Conservation (phyloP, 1,140 invertebrate genomes). For the Pogonus chalceus region DNA sequence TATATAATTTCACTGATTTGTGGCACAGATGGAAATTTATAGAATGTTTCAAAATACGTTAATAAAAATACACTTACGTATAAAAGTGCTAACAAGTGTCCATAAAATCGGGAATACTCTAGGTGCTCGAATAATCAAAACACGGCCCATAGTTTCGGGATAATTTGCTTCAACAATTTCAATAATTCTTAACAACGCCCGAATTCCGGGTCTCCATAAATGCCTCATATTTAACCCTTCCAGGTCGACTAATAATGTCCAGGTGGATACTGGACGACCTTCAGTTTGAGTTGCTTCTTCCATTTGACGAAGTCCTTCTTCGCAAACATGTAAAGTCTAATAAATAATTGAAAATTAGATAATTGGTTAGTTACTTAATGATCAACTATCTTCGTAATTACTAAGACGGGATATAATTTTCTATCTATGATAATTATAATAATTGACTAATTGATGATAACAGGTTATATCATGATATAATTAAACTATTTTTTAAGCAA, state of each 20-base stretch:
- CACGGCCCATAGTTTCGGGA: constrained; percentile 88
- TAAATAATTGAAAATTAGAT: constrained; percentile 20
- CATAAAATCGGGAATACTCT: constrained; percentile 94
- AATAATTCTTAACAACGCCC: constrained; percentile 83
- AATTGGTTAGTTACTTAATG: constrained; percentile 8
- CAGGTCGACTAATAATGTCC: constrained; percentile 85
- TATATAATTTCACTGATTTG: too few species aligned
- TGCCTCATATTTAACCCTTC: constrained; percentile 94
- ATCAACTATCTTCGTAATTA: too few species aligned
- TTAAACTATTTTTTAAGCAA: too few species aligned
- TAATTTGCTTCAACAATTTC: constrained; percentile 94
- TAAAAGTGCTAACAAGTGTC: constrained; percentile 94
- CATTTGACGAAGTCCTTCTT: constrained; percentile 71
- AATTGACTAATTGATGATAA: too few species aligned
- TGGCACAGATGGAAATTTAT: too few species aligned
- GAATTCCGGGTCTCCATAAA: constrained; percentile 87
- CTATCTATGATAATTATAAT: background rate
- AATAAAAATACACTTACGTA: constrained; percentile 51
- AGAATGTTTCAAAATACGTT: too few species aligned
- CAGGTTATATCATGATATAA: too few species aligned
- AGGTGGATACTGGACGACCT: constrained; percentile 74
- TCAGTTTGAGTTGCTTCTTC: constrained; percentile 68
- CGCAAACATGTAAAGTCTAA: constrained; percentile 74
- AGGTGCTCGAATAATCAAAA: constrained; percentile 79
- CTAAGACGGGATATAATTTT: background rate